Percentiles rank a stretch among this genome's conserved stretches.
Evolutionary conservation across 2,797 vertebrate genomes (phyloP).

Genomic region (Microcaecilia unicolor): DNA sequence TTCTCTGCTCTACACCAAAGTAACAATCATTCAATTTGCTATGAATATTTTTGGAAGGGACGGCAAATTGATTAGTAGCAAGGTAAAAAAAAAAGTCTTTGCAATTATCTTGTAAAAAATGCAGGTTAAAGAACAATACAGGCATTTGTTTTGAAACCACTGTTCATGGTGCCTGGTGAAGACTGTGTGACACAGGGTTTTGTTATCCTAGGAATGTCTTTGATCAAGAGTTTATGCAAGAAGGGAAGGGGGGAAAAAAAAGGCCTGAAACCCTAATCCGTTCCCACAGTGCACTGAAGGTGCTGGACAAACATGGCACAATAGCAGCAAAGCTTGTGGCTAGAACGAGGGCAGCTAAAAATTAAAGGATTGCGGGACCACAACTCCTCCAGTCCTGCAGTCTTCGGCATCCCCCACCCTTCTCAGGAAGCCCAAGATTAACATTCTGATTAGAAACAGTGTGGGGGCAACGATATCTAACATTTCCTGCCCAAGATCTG

Average conservation of each 20-base stretch:
- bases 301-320: conserved; percentile 56
- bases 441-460: conserved; percentile 2
- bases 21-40: not conserved
- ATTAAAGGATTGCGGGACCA: conserved; percentile 45
- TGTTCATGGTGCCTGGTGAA: conserved; percentile 44
- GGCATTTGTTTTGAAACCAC: conserved; percentile 56
- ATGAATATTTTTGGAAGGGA: conserved; percentile 1
- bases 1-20: conserved; percentile 1
- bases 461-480: too few species aligned
- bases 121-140: conserved; percentile 43
- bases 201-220: conserved; percentile 85
- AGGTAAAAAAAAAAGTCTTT: conserved; percentile 24
- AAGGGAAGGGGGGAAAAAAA: conserved; percentile 40
- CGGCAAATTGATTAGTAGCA: not conserved
- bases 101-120: conserved; percentile 19
- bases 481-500: too few species aligned
- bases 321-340: conserved; percentile 47
- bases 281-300: conserved; percentile 73
- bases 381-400: conserved; percentile 17
- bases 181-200: conserved; percentile 64
- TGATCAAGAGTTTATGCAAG: conserved; percentile 75
- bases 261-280: conserved; percentile 75
- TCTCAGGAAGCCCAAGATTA: conserved; percentile 21
- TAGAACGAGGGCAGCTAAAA: conserved; percentile 49
- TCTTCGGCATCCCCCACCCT: conserved; percentile 12